Evolutionary conservation across 2,888 invertebrate genomes (phyloP).

Genomic region (Volucella inflata): DNA sequence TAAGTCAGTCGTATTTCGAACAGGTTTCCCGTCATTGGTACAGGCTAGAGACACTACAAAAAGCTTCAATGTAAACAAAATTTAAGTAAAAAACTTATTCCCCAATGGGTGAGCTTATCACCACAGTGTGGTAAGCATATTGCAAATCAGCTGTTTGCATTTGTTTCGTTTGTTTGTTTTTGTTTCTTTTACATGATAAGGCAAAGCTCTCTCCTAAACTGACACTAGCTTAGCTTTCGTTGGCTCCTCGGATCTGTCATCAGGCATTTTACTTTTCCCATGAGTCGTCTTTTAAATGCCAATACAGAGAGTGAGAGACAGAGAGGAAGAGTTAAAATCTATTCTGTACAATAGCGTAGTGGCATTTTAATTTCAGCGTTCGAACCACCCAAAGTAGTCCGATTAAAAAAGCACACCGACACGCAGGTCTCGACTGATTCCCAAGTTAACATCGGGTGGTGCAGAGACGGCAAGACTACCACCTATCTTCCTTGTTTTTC

Average conservation of each 20-base stretch:
- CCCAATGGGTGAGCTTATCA: conserved; percentile 1
- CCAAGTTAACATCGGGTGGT: conserved; percentile 10
- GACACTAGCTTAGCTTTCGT: not conserved
- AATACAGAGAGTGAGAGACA: too few relatives aligned
- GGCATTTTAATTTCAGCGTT: conserved; percentile 47
- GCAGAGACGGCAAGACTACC: conserved; percentile 41
- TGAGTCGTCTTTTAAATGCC: too few relatives aligned
- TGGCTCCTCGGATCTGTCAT: not conserved
- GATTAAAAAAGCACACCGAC: conserved; percentile 61
- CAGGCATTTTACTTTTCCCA: not conserved
- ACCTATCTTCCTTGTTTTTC: conserved; percentile 1
- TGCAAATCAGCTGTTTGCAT: conserved; percentile 53
- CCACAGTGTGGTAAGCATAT: conserved; percentile 5
- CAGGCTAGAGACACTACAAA: not conserved
- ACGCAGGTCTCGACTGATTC: conserved; percentile 64
- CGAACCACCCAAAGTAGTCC: conserved; percentile 49
- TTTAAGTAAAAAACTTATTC: not conserved
- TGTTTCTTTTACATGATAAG: conserved; percentile 16
- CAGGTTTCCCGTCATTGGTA: too few relatives aligned
- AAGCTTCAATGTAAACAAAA: conserved; percentile 35
- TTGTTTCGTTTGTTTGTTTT: not conserved
- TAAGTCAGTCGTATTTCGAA: too few relatives aligned
- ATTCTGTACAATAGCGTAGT: conserved; percentile 11
- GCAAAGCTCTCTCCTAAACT: conserved; percentile 39
- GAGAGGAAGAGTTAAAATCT: too few relatives aligned